phyloP scores from a whole-genome alignment of 2,888 invertebrate genomes.

The Caenorhabditis angaria region DNA sequence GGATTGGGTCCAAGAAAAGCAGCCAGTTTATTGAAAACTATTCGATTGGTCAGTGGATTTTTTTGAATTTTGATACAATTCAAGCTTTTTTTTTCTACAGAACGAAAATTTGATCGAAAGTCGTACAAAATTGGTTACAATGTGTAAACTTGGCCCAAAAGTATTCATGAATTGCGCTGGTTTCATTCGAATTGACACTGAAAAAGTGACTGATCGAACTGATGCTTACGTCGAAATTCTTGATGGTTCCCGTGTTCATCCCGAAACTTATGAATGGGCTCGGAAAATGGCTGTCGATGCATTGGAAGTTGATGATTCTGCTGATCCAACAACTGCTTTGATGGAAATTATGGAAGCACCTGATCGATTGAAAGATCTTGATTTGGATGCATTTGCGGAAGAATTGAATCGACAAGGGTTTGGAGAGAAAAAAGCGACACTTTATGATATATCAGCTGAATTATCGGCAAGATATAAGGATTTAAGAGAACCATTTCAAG shows the following conservation, averaged over 20 bases:
- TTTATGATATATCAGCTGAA: constrained; percentile 96
- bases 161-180: constrained; percentile 99
- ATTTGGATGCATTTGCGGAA: constrained; percentile 96
- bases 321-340: constrained; percentile 87
- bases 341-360: constrained; percentile 97
- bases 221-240: constrained; percentile 77
- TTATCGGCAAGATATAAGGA: constrained; percentile 81
- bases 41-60: constrained; percentile 36
- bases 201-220: constrained; percentile 76
- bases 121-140: constrained; percentile 87
- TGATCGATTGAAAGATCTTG: constrained; percentile 80
- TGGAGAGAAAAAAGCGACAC: constrained; percentile 81
- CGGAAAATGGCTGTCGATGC: constrained; percentile 99
- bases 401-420: constrained; percentile 89
- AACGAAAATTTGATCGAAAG: constrained; percentile 64
- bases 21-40: constrained; percentile 73
- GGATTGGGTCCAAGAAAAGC: constrained; percentile 96
- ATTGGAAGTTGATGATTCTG: constrained; percentile 80
- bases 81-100: constrained; percentile 31
- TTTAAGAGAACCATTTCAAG: constrained; percentile 57
- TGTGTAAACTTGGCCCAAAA: constrained; percentile 96
- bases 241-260: constrained; percentile 96
- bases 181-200: constrained; percentile 97
- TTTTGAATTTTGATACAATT: constrained; percentile 10
- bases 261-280: constrained; percentile 99